Evolutionary conservation across 2,888 invertebrate species (phyloP).

Genomic region (Diloba caeruleocephala): DNA sequence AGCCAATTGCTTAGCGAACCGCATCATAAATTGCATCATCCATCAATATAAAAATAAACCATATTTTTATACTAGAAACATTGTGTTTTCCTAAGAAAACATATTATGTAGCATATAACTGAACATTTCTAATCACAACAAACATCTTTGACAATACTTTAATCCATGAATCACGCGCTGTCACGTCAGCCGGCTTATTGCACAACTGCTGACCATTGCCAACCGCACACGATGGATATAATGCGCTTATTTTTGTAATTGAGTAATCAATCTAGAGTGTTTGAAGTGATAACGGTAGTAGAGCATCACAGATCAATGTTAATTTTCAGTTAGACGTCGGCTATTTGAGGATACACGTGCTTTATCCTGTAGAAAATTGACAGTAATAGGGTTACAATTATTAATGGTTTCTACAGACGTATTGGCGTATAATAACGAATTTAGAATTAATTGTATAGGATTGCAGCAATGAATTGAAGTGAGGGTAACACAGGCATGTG

Average conservation of each 20-base stretch:
- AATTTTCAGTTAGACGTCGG: too few species aligned
- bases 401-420: too few species aligned
- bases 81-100: conserved; percentile 1
- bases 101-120: conserved; percentile 11
- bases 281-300: conserved; percentile 6
- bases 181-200: conserved; percentile 31
- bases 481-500: too few species aligned
- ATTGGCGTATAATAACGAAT: too few species aligned
- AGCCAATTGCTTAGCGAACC: too few species aligned
- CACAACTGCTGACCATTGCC: conserved; percentile 31
- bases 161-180: conserved; percentile 46
- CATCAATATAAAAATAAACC: too few species aligned
- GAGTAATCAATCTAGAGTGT: conserved; percentile 44
- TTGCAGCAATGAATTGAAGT: too few species aligned
- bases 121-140: conserved; percentile 37
- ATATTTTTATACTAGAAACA: neutral
- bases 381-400: too few species aligned
- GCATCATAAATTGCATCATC: too few species aligned
- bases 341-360: too few species aligned
- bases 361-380: too few species aligned
- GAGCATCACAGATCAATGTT: neutral
- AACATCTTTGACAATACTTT: conserved; percentile 40
- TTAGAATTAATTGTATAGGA: too few species aligned
- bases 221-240: conserved; percentile 50
- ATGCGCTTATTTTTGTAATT: conserved; percentile 51